Percentiles rank a stretch among this genome's conserved stretches.
Evolutionary conservation across 2,113 vertebrate genomes (phyloP).

Genomic region (Triplophysa tibetana): DNA sequence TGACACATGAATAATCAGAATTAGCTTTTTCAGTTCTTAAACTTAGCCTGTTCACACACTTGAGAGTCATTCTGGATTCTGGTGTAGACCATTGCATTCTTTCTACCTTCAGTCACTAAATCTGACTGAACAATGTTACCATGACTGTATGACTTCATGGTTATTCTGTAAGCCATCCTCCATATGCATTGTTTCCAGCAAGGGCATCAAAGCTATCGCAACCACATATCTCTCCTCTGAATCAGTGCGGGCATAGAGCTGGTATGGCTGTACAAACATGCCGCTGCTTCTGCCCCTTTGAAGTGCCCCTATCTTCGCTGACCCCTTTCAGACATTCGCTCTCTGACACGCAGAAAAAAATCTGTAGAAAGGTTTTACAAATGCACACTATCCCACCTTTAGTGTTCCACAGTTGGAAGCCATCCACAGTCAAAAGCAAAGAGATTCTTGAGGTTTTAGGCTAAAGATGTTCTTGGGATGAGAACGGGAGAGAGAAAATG

Average conservation of each 20-base stretch:
- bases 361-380: conserved; percentile 21
- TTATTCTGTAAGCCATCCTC: conserved; percentile 1
- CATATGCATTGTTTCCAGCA: conserved; percentile 12
- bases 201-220: conserved; percentile 12
- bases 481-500: neutral
- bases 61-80: neutral
- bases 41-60: neutral
- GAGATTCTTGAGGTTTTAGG: conserved; percentile 2
- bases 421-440: conserved; percentile 29
- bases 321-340: neutral
- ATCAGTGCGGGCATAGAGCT: conserved; percentile 29
- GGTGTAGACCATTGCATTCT: neutral
- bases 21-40: too few species aligned
- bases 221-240: conserved; percentile 33
- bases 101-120: neutral
- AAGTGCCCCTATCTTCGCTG: conserved; percentile 31
- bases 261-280: conserved; percentile 53
- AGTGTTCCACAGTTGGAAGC: conserved; percentile 41
- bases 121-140: neutral
- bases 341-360: conserved; percentile 41
- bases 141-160: neutral
- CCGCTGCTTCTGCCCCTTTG: conserved; percentile 15
- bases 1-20: neutral
- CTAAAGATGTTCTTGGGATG: conserved; percentile 11
- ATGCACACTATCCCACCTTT: conserved; percentile 14